Conservation (phyloP, 2,797 vertebrate species). For the Acanthopagrus latus region DNA sequence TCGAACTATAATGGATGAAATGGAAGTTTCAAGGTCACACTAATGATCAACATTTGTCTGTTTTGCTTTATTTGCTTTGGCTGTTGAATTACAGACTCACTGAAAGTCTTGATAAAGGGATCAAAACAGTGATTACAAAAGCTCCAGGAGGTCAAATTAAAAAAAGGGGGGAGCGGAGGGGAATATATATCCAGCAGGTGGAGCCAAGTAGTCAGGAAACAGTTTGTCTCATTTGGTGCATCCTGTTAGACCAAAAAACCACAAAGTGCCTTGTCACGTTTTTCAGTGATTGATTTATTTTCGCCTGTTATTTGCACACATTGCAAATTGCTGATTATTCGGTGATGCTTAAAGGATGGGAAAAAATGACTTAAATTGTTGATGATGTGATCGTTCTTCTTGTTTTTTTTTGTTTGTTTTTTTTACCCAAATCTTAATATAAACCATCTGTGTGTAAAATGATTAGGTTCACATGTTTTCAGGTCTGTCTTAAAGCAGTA, state of each 20-base stretch:
- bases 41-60: background rate
- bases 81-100: constrained; percentile 28
- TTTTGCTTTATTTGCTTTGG: background rate
- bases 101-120: background rate
- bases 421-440: background rate
- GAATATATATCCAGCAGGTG: constrained; percentile 47
- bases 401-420: background rate
- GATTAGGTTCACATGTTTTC: background rate
- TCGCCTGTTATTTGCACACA: background rate
- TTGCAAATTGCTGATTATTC: background rate
- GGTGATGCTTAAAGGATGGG: background rate
- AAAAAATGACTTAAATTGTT: background rate
- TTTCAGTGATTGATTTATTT: background rate
- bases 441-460: background rate
- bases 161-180: background rate
- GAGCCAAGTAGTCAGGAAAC: constrained; percentile 25
- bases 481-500: background rate
- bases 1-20: background rate
- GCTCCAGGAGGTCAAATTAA: background rate
- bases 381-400: background rate
- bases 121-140: background rate
- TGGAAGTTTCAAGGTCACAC: background rate
- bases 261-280: constrained; percentile 40
- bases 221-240: background rate
- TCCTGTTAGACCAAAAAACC: background rate